phyloP scores from a whole-genome alignment of 2,113 vertebrate genomes.

The Copsychus sechellarum region DNA sequence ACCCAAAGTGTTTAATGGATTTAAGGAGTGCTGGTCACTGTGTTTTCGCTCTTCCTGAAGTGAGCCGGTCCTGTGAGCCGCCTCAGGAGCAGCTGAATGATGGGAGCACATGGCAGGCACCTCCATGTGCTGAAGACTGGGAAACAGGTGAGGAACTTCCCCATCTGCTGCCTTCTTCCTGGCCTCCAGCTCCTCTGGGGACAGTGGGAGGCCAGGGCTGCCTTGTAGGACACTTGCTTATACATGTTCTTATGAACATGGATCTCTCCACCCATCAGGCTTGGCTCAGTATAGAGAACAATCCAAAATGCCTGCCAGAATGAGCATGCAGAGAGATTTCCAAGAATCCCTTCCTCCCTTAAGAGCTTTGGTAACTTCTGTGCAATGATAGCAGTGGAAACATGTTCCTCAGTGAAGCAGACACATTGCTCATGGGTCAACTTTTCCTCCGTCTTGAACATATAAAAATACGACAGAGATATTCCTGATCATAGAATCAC shows the following conservation, averaged over 20 bases:
- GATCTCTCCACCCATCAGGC: not conserved
- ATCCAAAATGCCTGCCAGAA: not conserved
- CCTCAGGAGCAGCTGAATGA: not conserved
- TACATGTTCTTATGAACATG: not conserved
- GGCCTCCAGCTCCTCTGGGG: not conserved
- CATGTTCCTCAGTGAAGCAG: not conserved
- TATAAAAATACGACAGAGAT: not conserved
- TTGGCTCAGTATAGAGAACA: not conserved
- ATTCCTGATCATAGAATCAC: not conserved
- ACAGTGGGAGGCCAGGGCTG: not conserved
- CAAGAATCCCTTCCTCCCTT: not conserved
- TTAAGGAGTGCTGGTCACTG: not conserved
- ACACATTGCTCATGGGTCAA: not conserved
- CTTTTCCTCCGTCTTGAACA: not conserved
- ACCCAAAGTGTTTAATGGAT: not conserved
- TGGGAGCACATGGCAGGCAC: constrained; percentile 14
- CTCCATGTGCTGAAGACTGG: constrained; percentile 48
- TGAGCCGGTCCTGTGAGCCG: not conserved
- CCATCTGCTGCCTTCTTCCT: not conserved
- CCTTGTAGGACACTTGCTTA: not conserved
- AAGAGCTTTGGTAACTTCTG: not conserved
- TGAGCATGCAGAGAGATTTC: not conserved
- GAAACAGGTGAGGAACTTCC: constrained; percentile 27
- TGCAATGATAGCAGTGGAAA: not conserved
- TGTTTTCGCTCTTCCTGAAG: constrained; percentile 1